Conservation (phyloP, 2,797 vertebrate species). For the Gallinago nigripennis region DNA sequence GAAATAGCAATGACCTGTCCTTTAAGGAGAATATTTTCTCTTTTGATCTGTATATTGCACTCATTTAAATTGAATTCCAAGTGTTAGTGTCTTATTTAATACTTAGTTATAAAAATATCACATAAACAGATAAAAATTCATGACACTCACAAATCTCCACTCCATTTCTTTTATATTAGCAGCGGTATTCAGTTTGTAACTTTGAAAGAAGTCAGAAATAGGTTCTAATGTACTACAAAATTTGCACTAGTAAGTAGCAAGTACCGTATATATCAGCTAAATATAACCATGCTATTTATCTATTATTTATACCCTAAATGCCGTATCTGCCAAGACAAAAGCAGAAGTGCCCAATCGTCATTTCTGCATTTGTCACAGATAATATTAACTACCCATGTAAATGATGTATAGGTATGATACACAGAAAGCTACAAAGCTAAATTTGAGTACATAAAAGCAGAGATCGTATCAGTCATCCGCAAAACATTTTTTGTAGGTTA, state of each 20-base stretch:
- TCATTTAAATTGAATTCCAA: slow-evolving; percentile 1
- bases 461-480: background rate
- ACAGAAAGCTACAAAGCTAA: background rate
- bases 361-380: background rate
- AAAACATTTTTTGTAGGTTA: background rate
- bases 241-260: background rate
- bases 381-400: background rate
- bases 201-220: background rate
- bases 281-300: background rate
- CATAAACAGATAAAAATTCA: slow-evolving; percentile 2
- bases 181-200: background rate
- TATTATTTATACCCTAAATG: background rate
- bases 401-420: background rate
- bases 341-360: accelerated
- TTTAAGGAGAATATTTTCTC: background rate
- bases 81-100: background rate
- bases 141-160: background rate
- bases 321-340: background rate
- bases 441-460: background rate
- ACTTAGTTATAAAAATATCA: slow-evolving; percentile 8
- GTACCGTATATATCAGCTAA: background rate
- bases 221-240: background rate
- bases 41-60: background rate
- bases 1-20: background rate
- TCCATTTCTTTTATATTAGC: background rate